phyloP scores from a whole-genome alignment of 23 tunicate species.

The Clavelina lepadiformis region DNA sequence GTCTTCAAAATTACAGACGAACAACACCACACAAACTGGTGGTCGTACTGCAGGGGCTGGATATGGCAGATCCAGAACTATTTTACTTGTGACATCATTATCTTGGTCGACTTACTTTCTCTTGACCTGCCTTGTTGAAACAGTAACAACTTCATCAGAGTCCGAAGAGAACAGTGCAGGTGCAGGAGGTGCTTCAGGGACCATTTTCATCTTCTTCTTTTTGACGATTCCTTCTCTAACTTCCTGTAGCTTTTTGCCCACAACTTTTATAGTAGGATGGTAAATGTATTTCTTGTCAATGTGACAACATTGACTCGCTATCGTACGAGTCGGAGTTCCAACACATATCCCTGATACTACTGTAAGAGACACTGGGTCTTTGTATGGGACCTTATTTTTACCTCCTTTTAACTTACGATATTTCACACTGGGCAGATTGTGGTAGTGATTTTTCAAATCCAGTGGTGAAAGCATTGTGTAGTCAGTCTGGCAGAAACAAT shows the following conservation, averaged over 20 bases:
- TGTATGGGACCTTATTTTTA: background rate
- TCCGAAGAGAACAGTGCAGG: background rate
- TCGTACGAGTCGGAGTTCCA: slow-evolving; percentile 3
- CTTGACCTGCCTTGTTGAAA: slow-evolving; percentile 7
- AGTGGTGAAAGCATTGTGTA: too few relatives aligned
- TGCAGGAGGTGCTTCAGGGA: background rate
- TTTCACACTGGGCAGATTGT: slow-evolving; percentile 4
- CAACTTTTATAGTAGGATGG: background rate
- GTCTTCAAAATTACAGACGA: too few relatives aligned
- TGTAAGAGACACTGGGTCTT: slow-evolving; percentile 13
- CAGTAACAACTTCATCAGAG: background rate
- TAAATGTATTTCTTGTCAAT: background rate
- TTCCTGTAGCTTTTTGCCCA: background rate
- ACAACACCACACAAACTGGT: too few relatives aligned
- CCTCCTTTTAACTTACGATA: background rate
- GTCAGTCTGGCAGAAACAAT: slow-evolving; percentile 5
- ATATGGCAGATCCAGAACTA: too few relatives aligned
- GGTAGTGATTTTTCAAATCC: too few relatives aligned
- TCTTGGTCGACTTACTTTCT: slow-evolving; percentile 36
- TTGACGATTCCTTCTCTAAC: too few relatives aligned
- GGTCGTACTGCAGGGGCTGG: too few relatives aligned
- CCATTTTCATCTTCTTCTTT: slow-evolving; percentile 10
- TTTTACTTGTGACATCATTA: too few relatives aligned
- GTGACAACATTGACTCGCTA: slow-evolving; percentile 31
- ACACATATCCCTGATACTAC: background rate